Evolutionary conservation across 1,140 invertebrate genomes (phyloP).

Genomic region (Pseudomyrmex sp.): DNA sequence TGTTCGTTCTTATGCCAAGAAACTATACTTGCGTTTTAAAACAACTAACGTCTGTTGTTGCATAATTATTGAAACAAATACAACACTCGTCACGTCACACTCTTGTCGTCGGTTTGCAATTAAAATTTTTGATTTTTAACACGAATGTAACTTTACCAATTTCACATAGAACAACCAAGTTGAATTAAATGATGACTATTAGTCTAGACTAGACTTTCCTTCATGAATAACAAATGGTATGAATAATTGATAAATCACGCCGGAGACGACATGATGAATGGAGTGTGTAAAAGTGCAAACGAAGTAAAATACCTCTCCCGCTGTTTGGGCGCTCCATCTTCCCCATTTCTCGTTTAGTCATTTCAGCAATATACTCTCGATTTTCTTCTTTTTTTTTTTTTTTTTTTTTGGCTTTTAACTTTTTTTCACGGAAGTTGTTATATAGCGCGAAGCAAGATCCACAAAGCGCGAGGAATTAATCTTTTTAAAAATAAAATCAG

Average conservation of each 20-base stretch:
- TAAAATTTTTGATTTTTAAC: too few relatives aligned
- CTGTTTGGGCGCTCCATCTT: background rate
- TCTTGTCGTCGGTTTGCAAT: too few relatives aligned
- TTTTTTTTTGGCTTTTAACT: background rate
- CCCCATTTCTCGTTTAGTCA: background rate
- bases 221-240: conserved; percentile 52
- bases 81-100: too few relatives aligned
- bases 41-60: too few relatives aligned
- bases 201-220: conserved; percentile 19
- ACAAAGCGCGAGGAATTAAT: conserved; percentile 22
- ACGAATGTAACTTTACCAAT: too few relatives aligned
- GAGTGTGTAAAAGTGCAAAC: conserved; percentile 45
- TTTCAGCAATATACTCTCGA: conserved; percentile 26
- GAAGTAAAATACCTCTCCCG: background rate
- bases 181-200: conserved; percentile 57
- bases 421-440: conserved; percentile 2
- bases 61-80: too few relatives aligned
- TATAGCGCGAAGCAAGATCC: background rate
- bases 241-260: conserved; percentile 54
- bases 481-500: conserved; percentile 39
- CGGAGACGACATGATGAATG: conserved; percentile 23
- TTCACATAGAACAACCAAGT: conserved; percentile 23
- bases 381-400: background rate
- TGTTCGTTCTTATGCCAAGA: too few relatives aligned
- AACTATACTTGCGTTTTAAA: too few relatives aligned